phyloP scores from a whole-genome alignment of 2,888 invertebrate genomes.

The Mythimna albipuncta region DNA sequence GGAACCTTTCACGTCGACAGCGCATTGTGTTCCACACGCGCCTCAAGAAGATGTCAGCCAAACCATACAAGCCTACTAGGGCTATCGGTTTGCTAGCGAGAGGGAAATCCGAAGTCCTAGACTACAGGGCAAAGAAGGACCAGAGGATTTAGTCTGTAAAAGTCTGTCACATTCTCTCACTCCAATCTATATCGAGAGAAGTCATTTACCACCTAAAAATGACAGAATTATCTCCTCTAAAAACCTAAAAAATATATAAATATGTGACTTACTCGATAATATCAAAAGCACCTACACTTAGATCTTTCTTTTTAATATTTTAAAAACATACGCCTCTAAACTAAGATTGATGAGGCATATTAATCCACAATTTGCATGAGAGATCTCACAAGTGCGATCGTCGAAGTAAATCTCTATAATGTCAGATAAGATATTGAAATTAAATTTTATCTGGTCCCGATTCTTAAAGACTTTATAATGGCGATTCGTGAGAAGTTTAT shows the following conservation, averaged over 20 bases:
- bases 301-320: slow-evolving; percentile 20
- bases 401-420: slow-evolving; percentile 68
- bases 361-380: slow-evolving; percentile 64
- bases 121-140: no score
- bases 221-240: no score
- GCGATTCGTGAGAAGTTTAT: slow-evolving; percentile 72
- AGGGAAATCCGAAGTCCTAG: no score
- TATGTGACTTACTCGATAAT: not conserved
- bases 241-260: not conserved
- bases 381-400: slow-evolving; percentile 60
- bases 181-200: no score
- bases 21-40: no score
- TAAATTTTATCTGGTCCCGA: slow-evolving; percentile 76
- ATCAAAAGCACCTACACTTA: not conserved
- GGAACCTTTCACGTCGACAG: no score
- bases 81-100: no score
- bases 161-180: no score
- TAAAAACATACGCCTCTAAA: slow-evolving; percentile 30
- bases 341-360: slow-evolving; percentile 61
- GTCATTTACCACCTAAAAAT: no score
- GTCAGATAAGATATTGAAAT: slow-evolving; percentile 79
- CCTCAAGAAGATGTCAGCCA: no score
- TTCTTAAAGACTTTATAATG: slow-evolving; percentile 80
- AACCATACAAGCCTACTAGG: no score
- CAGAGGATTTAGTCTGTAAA: no score